Base-by-base conservation (phyloP, 2,113 vertebrate genomes). In the Charadrius vociferus region DNA sequence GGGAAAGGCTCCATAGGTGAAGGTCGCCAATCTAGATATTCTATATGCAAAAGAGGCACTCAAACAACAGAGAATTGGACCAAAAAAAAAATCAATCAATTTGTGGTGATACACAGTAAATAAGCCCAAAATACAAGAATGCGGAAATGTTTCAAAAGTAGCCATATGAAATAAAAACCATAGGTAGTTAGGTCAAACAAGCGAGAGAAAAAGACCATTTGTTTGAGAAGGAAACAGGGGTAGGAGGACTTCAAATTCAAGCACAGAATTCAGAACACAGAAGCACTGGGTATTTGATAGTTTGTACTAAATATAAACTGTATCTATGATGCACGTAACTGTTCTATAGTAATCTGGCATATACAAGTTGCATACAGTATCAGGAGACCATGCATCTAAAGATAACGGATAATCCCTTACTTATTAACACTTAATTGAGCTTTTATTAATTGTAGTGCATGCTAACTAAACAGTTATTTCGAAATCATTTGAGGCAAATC, bases 1-100 rank as follows among this genome's bases (percentile, higher is more conserved):
- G 7, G 5, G 3, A 1, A 2, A 2, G 2, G 13, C 10, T 11
- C 6, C 15, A 4, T 14, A 22, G 50, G 59, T 5, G 56, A 67
- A 67, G 20, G 18, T 41, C 9, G 4, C 6, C 11, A 59, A n/a
- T 36, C 23, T 67, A 34, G 34, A 81, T 45, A 71, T 26, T 78
- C n/a, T 36, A 16, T 7, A 86, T 18, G 9, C 39, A 78, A 75
- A 74, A 85, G 22, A 86, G 5, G 37, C 45, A 72, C 5, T 6
- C 19, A 32, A 61, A 81, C 10, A 65, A 52, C 14, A 90, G 3
- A n/a, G 10, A 75, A 52, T 1, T 75, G 17, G 12, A 62, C 7
- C 62, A 77, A 90, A 86, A 37, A 37, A 66, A 73, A 88, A 84
- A 37, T 7, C 12, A 73, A 71, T 10, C 15, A 7, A 66, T 22